Evolutionary conservation across 1,140 invertebrate genomes (phyloP).

Genomic region (Sinella curviseta): DNA sequence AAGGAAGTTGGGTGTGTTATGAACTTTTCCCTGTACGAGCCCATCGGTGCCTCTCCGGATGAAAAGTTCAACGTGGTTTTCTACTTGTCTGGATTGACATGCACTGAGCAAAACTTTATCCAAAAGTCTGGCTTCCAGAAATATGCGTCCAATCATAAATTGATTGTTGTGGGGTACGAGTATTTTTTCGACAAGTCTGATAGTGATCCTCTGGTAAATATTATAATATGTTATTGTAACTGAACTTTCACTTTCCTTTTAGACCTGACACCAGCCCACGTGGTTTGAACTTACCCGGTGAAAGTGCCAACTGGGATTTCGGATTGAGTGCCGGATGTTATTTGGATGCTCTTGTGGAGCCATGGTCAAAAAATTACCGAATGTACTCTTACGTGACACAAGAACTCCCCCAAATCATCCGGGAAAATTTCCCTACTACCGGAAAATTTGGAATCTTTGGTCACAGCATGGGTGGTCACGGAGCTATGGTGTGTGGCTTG

Average conservation of each 20-base stretch:
- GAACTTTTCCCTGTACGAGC: constrained; percentile 90
- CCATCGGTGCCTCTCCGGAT: constrained; percentile 55
- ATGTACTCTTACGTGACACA: constrained; percentile 96
- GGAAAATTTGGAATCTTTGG: constrained; percentile 53
- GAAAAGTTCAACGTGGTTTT: constrained; percentile 81
- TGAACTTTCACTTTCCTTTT: no score
- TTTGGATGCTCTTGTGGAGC: constrained; percentile 60
- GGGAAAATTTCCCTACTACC: constrained; percentile 55
- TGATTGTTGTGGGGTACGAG: constrained; percentile 86
- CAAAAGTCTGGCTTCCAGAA: constrained; percentile 91
- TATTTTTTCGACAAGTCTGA: no score
- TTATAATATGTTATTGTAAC: no score
- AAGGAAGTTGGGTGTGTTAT: constrained; percentile 79
- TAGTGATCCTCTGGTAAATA: constrained; percentile 85
- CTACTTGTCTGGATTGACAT: constrained; percentile 82
- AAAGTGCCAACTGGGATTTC: constrained; percentile 90
- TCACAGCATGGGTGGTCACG: constrained; percentile 93
- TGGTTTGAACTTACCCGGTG: constrained; percentile 81
- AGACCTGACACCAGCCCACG: constrained; percentile 56
- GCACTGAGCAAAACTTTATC: constrained; percentile 92
- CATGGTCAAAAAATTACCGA: constrained; percentile 90
- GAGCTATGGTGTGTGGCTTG: constrained; percentile 86
- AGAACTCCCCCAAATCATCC: constrained; percentile 80
- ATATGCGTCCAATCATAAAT: constrained; percentile 75
- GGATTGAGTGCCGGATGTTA: constrained; percentile 67